Evolutionary conservation across 2,888 invertebrate species (phyloP).

Genomic region (Hydraecia micacea): DNA sequence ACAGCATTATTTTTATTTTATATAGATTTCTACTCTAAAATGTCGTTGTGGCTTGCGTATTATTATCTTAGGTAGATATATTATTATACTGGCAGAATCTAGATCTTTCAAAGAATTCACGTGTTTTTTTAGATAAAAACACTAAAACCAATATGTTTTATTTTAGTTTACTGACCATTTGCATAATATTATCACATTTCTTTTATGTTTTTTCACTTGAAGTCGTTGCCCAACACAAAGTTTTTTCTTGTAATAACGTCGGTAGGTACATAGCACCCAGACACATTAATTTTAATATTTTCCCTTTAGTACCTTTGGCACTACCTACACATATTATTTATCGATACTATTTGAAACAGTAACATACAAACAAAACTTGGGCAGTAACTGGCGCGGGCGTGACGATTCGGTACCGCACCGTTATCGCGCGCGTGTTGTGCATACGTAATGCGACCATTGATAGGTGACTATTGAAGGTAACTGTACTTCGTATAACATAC

Average conservation of each 20-base stretch:
- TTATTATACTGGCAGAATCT: background rate
- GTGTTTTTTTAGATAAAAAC: background rate
- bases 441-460: slow-evolving; percentile 71
- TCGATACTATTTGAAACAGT: slow-evolving; percentile 28
- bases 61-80: background rate
- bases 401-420: slow-evolving; percentile 73
- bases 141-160: background rate
- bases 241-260: too few relatives aligned
- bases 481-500: slow-evolving; percentile 64
- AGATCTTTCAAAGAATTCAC: background rate
- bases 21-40: background rate
- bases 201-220: background rate
- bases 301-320: background rate
- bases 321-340: background rate
- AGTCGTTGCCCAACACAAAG: background rate
- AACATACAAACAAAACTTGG: slow-evolving; percentile 49
- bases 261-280: too few relatives aligned
- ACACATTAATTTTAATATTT: too few relatives aligned
- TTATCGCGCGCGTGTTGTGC: slow-evolving; percentile 72
- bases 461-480: slow-evolving; percentile 67
- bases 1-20: background rate
- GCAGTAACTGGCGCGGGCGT: slow-evolving; percentile 46
- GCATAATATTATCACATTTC: background rate
- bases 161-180: background rate
- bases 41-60: background rate